Evolutionary conservation across 2,797 vertebrate genomes (phyloP), one percentile per base, ranked within the genome.

Genomic region (Molothrus ater): DNA sequence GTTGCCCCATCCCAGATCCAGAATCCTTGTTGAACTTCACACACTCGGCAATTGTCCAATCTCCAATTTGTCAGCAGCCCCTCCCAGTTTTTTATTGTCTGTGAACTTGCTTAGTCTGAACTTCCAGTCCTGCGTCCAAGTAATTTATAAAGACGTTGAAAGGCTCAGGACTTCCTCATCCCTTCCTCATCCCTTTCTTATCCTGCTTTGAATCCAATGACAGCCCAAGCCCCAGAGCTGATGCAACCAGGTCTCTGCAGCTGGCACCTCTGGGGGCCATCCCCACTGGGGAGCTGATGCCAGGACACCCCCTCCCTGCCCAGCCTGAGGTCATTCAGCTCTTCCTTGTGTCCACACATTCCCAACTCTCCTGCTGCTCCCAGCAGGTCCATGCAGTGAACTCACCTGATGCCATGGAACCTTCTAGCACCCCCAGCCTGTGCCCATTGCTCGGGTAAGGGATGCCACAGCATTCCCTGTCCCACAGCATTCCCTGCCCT

Each of bases 191-290:
- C 54, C 36, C 51, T 73, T 79, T 51, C 2, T 69, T 69, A 48
- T 11, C 54, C 24, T 0, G 0, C 50, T n/a, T 75, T 1, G 42
- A 69, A 73, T 25, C 43, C 59, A 34, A 1, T 7, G 47, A 42
- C 2, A 66, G 36, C 26, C 43, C 2, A 7, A 15, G 13, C 9
- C 17, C 7, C 6, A 51, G 42, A 36, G 3, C 22, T 31, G 43
- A 56, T 53, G 60, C 34, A 34, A 17, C 22, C 43, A 3, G 9
- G 16, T 72, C 34, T 26, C 56, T 5, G 6, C 43, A 34, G 28
- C 2, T 59, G 48, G 51, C 31, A 26, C 8, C 28, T 64, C 66
- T 22, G 12, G 31, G n/a, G 26, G 17, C 19, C 0, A 1, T 64
- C 51, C 36, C 38, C 2, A 6, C 8, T 5, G 4, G 26, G 28